Evolutionary conservation across 2,888 invertebrate species (phyloP).

Genomic region (Biston betularia): DNA sequence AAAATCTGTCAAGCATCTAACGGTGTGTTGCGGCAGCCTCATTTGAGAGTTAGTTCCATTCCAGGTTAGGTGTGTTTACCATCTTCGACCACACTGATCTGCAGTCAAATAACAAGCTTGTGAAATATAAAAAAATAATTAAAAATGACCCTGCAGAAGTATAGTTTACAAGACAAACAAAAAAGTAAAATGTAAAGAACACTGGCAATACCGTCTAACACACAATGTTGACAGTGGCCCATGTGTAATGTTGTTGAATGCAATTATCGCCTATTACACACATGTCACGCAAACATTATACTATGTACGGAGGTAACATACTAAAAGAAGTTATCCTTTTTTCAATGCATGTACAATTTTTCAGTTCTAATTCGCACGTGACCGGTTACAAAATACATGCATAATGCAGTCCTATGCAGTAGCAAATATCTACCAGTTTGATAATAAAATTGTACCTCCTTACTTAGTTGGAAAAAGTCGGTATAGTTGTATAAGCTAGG

Average conservation of each 20-base stretch:
- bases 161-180: too few relatives aligned
- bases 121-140: not conserved
- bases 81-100: too few relatives aligned
- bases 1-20: too few relatives aligned
- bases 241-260: constrained; percentile 13
- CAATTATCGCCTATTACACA: constrained; percentile 18
- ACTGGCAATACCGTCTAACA: not conserved
- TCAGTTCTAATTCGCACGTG: too few relatives aligned
- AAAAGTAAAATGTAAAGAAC: not conserved
- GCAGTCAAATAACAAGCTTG: not conserved
- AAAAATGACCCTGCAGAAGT: too few relatives aligned
- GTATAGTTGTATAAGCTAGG: not conserved
- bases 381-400: too few relatives aligned
- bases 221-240: constrained; percentile 6
- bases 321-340: not conserved
- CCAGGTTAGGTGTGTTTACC: too few relatives aligned
- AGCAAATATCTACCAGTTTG: not conserved
- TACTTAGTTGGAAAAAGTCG: not conserved
- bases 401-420: not conserved
- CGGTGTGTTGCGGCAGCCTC: too few relatives aligned
- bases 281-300: not conserved
- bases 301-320: not conserved
- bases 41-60: too few relatives aligned
- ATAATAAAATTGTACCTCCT: too few relatives aligned
- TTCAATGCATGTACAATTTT: too few relatives aligned